Evolutionary conservation across 2,113 vertebrate species (phyloP).

Genomic region (Eonycteris spelaea): DNA sequence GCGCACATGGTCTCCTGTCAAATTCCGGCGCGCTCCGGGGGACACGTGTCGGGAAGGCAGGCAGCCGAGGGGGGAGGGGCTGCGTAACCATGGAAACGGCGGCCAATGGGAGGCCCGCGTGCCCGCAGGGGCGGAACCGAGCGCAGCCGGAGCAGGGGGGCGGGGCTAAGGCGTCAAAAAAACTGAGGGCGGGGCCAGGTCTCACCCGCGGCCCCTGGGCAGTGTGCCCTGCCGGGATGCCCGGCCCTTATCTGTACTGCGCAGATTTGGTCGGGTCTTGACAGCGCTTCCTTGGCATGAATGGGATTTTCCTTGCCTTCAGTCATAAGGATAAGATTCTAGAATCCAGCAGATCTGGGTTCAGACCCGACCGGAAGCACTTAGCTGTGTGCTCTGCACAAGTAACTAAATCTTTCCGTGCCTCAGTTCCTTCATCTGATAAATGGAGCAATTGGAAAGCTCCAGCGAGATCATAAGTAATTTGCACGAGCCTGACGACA

Average conservation of each 20-base stretch:
- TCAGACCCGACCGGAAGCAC: neutral
- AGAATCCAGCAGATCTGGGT: neutral
- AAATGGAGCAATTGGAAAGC: neutral
- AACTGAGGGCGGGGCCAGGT: neutral
- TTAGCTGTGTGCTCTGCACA: neutral
- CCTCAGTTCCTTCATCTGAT: neutral
- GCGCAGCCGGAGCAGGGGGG: neutral
- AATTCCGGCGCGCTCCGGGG: constrained; percentile 82
- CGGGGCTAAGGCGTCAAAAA: neutral
- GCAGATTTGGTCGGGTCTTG: neutral
- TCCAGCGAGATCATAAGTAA: neutral
- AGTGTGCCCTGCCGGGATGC: neutral
- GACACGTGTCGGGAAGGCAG: constrained; percentile 78
- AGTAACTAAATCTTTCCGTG: neutral
- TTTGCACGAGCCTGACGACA: neutral
- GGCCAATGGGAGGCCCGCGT: constrained; percentile 77
- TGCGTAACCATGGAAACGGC: constrained; percentile 87
- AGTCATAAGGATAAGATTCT: neutral
- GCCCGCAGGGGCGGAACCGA: constrained; percentile 60
- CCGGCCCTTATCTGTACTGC: neutral
- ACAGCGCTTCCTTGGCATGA: neutral
- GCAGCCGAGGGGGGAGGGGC: constrained; percentile 45
- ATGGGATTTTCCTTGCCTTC: neutral
- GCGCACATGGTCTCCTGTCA: constrained; percentile 79
- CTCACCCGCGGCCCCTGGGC: accelerated